These are phyloP conservation scores for Pantherophis vulpinus DNA, from an alignment of 2,797 vertebrate species.

Conservation along the genomic window DNA sequence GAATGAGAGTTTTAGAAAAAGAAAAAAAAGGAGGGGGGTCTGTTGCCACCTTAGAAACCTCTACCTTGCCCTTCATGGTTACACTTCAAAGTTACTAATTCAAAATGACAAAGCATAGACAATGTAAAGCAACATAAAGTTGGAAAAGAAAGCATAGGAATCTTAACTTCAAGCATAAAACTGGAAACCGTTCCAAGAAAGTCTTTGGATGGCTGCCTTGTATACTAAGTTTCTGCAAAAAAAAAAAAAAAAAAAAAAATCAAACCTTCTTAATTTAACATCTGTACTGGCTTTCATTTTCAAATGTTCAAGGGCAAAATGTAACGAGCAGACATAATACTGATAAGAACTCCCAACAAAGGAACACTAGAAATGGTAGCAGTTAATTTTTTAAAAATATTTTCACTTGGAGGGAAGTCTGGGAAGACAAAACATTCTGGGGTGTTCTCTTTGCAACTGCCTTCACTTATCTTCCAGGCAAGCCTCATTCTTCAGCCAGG, in stretches of 20 bases:
- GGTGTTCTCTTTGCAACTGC: neutral
- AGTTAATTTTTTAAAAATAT: conserved; percentile 32
- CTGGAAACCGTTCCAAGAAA: conserved; percentile 10
- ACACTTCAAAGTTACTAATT: conserved; percentile 34
- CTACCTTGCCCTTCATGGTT: neutral
- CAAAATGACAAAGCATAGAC: conserved; percentile 11
- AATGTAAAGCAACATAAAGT: conserved; percentile 15
- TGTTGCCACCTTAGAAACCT: neutral
- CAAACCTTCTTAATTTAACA: neutral
- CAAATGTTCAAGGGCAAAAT: conserved; percentile 4
- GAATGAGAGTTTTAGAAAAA: neutral
- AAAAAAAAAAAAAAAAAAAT: neutral
- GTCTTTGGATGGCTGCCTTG: neutral
- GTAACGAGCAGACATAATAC: conserved; percentile 39
- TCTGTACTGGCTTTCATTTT: conserved; percentile 19
- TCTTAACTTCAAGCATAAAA: conserved; percentile 21
- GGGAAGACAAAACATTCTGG: conserved; percentile 31
- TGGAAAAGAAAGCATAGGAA: conserved; percentile 43
- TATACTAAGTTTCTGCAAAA: neutral
- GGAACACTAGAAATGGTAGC: neutral
- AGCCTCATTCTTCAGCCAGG: neutral
- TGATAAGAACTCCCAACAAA: neutral
- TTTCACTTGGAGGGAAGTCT: conserved; percentile 10
- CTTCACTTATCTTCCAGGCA: neutral
- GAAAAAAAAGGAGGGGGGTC: neutral